Conservation (phyloP, 2,797 vertebrate species). For the Hydrocynus forskahlii region DNA sequence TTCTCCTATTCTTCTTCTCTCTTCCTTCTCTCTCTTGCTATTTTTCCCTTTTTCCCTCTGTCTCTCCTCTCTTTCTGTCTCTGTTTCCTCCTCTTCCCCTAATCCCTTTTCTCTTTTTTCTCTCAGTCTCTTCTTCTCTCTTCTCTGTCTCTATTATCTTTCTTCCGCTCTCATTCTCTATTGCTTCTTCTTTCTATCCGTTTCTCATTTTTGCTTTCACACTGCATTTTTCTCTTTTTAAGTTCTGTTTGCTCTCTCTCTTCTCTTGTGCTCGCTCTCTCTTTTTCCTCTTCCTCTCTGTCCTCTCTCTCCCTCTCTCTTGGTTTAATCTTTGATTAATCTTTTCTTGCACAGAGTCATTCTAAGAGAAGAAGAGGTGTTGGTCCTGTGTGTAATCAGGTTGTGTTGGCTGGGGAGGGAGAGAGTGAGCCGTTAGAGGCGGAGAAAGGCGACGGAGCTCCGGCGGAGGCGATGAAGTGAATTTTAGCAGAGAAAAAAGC, state of each 20-base stretch:
- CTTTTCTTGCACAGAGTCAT: background rate
- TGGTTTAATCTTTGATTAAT: background rate
- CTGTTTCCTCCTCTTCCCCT: too few relatives aligned
- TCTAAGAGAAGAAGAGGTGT: background rate
- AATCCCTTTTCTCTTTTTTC: background rate
- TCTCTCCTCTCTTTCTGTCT: background rate
- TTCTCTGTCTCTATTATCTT: background rate
- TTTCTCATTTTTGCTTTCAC: background rate
- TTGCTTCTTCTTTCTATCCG: background rate
- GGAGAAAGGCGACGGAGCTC: conserved; percentile 50
- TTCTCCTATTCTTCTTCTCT: background rate
- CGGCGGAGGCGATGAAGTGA: conserved; percentile 72
- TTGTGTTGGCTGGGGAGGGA: conserved; percentile 15
- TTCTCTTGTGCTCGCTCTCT: background rate
- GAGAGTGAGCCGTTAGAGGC: conserved; percentile 53
- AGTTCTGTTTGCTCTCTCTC: background rate
- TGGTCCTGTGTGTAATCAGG: conserved; percentile 17
- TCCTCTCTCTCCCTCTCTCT: background rate
- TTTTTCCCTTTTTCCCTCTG: background rate
- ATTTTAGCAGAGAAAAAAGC: conserved; percentile 60
- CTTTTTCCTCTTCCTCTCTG: background rate
- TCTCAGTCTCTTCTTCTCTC: background rate
- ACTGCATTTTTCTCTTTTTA: too few relatives aligned
- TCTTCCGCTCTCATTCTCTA: background rate
- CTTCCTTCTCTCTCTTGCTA: background rate